Percentiles rank a stretch among this genome's conserved stretches.
Evolutionary conservation across 1,140 invertebrate genomes (phyloP).

Genomic region (Papilio aristodemus): DNA sequence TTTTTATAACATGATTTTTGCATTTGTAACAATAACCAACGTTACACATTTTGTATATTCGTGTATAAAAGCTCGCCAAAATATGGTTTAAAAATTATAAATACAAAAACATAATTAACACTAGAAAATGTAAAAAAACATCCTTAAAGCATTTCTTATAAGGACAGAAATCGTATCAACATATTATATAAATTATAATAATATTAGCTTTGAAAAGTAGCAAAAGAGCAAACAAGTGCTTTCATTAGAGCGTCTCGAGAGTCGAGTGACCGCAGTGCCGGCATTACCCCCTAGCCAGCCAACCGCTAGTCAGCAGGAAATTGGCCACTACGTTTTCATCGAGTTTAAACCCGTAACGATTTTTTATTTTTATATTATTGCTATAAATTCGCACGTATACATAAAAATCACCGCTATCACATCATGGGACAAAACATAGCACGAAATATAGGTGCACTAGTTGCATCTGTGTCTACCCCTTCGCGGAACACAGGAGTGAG

Average conservation of each 20-base stretch:
- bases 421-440: too few relatives aligned
- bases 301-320: neutral
- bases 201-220: conserved; percentile 14
- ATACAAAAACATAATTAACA: too few relatives aligned
- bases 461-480: too few relatives aligned
- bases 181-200: conserved; percentile 8
- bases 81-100: too few relatives aligned
- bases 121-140: neutral
- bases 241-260: conserved; percentile 15
- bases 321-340: neutral
- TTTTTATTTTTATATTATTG: neutral
- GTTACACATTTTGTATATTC: too few relatives aligned
- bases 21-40: too few relatives aligned
- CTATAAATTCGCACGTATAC: too few relatives aligned
- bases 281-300: neutral
- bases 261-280: conserved; percentile 3
- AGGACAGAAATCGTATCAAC: neutral
- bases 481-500: too few relatives aligned
- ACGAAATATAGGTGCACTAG: too few relatives aligned
- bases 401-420: too few relatives aligned
- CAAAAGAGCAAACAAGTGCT: conserved; percentile 21
- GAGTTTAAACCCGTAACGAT: neutral
- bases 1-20: too few relatives aligned
- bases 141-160: neutral
- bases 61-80: too few relatives aligned